These are phyloP conservation scores for Acrossocheilus fasciatus DNA, from an alignment of 2,797 vertebrate genomes.

Conservation along the genomic window DNA sequence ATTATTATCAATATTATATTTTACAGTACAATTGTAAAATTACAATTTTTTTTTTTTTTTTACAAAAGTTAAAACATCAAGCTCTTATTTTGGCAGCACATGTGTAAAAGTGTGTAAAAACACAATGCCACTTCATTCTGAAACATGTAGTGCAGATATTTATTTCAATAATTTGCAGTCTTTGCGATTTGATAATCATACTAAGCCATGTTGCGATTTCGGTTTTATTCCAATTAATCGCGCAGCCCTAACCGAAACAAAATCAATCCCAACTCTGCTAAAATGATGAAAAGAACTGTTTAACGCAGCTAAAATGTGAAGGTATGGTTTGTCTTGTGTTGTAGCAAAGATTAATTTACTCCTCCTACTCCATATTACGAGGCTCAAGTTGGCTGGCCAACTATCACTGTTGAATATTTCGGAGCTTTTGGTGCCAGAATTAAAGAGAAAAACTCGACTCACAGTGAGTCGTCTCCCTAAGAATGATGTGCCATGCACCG, in stretches of 20 bases:
- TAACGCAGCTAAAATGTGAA: constrained; percentile 65
- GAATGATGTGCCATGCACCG: constrained; percentile 87
- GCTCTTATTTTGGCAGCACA: neutral
- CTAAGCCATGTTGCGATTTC: constrained; percentile 8
- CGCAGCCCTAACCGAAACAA: constrained; percentile 19
- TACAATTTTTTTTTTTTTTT: neutral
- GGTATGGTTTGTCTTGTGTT: constrained; percentile 76
- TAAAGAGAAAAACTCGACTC: constrained; percentile 82
- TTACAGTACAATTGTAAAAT: neutral
- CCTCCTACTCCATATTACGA: constrained; percentile 75
- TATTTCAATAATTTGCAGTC: neutral
- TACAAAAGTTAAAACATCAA: neutral
- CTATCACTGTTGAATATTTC: constrained; percentile 83
- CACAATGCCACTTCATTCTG: neutral
- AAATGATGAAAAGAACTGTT: constrained; percentile 61
- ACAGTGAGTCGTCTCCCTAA: constrained; percentile 86
- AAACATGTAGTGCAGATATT: neutral
- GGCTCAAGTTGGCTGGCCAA: constrained; percentile 87
- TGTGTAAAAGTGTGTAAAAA: neutral
- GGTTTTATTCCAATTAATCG: constrained; percentile 6
- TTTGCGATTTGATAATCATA: constrained; percentile 5
- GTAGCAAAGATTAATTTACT: constrained; percentile 83
- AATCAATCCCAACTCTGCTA: constrained; percentile 6
- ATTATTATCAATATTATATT: neutral
- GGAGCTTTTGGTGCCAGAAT: constrained; percentile 81